Evolutionary conservation across 2,797 vertebrate species (phyloP).

Genomic region (Mormyrus hasselquistii): DNA sequence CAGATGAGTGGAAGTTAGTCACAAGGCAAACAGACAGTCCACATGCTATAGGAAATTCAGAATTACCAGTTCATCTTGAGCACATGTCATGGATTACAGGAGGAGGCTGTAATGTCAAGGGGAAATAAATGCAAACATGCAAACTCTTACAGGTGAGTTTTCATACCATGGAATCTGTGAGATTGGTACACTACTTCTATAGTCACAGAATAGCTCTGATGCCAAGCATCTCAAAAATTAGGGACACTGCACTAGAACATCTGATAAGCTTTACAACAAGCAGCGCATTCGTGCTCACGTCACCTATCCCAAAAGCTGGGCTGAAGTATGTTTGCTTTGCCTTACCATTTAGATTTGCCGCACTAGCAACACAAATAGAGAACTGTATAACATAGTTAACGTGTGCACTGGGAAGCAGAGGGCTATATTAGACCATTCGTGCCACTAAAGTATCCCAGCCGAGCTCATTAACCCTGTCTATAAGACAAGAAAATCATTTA

Average conservation of each 20-base stretch:
- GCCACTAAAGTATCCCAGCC: constrained; percentile 28
- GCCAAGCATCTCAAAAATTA: not conserved
- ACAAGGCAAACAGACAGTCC: not conserved
- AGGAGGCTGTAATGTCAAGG: not conserved
- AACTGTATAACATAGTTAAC: constrained; percentile 27
- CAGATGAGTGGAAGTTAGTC: not conserved
- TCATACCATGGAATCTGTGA: not conserved
- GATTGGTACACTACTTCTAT: not conserved
- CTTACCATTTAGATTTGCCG: constrained; percentile 32
- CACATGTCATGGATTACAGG: not conserved
- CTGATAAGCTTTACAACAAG: not conserved
- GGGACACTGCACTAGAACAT: not conserved
- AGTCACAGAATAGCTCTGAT: not conserved
- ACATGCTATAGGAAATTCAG: not conserved
- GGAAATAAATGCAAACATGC: not conserved
- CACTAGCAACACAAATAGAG: constrained; percentile 44
- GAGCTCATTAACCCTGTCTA: constrained; percentile 44
- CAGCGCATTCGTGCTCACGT: not conserved
- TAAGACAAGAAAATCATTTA: constrained; percentile 30
- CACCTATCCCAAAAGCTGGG: not conserved
- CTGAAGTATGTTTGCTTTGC: not conserved
- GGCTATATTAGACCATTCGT: constrained; percentile 27
- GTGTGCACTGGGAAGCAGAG: constrained; percentile 43
- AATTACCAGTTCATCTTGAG: not conserved
- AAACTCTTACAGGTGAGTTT: not conserved